Evolutionary conservation across 2,113 vertebrate species (phyloP), one percentile per base, ranked within the genome.

Genomic region (Sturnus vulgaris): DNA sequence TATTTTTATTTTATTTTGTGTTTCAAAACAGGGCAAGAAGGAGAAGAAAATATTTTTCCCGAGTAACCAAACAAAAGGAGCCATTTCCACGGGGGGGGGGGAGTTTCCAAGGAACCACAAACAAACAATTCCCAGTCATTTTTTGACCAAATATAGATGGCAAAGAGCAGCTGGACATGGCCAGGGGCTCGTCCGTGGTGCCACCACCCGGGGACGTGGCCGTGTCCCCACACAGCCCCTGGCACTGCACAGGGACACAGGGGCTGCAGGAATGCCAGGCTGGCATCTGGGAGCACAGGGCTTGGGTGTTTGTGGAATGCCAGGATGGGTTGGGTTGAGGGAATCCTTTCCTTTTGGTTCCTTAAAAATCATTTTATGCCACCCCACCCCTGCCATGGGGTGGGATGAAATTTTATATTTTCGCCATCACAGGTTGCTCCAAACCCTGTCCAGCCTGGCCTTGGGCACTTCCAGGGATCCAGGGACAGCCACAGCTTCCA

Each of bases 101-200:
- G 22, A 12, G 93, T 93, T 96, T 94, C 92, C 91, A 96, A 95
- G 94, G 90, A 95, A 50, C 59, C 87, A 78, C 92, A 95, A 96
- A 96, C 92, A 96, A 96, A 96, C 88, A 86, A 85, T 37, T 55
- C 75, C 68, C n/a, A 46, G 63, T 9, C 19, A 16, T 87, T 92
- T 77, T 86, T 88, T 86, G 42, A 46, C 94, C 90, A 90, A 92
- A 96, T 95, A 84, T 95, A 95, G 95, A 49, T 72, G 89, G 80
- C 70, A 72, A 27, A 21, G 18, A 53, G 4, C 47, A 65, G 86
- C 37, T 10, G 84, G 92, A 9, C 28, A 3, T 0, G 33, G 59
- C 15, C 61, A 9, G 39, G n/a, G 88, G 70, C 66, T 65, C 4
- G 2, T 1, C 7, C 68, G 0, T 2, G 4, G 52, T 81, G 80